Evolutionary conservation across 2,113 vertebrate species (phyloP), one percentile per base, ranked within the genome.

Genomic region (Leucopternis melanops): DNA sequence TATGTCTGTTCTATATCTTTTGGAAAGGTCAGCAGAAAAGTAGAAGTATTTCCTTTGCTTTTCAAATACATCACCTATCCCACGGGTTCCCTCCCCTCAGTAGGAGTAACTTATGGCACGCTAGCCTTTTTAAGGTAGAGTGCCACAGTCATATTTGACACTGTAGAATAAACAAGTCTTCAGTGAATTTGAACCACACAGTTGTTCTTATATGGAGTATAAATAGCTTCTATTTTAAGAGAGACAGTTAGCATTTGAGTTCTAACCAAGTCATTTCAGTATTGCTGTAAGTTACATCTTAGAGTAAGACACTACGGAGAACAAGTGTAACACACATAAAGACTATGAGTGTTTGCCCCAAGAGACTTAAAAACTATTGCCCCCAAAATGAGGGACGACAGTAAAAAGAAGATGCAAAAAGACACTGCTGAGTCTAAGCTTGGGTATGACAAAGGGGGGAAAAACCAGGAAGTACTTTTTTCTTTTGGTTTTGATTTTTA

Each of bases 61-160:
- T 88, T 42, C 65, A 78, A 84, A 52, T 4, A 22, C 42, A 40
- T 16, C 55, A 32, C 38, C 38, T 47, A 11, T 38, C 65, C 59
- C 86, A 15, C 0, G 6, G 54, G 69, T 23, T 65, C 50, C 45
- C 14, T 47, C 69, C 63, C 36, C 32, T 5, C 29, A 17, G 65
- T 2, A 36, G 83, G n/a, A 55, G 27, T 4, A 40, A 23, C 47
- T 45, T 7, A 1, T 0, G 42, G 15, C 59, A 45, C 1, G 3
- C 3, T 5, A 16, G 14, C 12, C 36, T 31, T 22, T 34, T 36
- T 31, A 58, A 55, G 45, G 61, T 1, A 12, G 34, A 72, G n/a
- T 4, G 23, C 36, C 52, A 34, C 20, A 11, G 70, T 1, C 10
- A 3, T 12, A 9, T 21, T 23, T 55, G 58, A 69, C 44, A 6